Evolutionary conservation across 2,113 vertebrate genomes (phyloP).

Genomic region (Colaptes auratus): DNA sequence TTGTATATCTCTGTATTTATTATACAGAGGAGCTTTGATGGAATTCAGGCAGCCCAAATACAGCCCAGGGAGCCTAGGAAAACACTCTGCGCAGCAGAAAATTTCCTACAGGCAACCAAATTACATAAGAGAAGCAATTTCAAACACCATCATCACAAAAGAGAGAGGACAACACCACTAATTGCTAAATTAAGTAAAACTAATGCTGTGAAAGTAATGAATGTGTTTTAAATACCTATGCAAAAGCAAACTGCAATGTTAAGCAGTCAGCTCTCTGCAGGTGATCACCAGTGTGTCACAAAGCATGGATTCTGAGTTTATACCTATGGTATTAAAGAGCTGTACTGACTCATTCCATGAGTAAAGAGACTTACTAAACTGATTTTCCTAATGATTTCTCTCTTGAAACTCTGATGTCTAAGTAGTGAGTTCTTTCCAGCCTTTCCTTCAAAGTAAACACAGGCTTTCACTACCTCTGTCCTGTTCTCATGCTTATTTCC

Average conservation of each 20-base stretch:
- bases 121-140: not conserved
- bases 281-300: not conserved
- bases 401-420: not conserved
- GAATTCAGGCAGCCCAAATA: not conserved
- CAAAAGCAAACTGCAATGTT: not conserved
- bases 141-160: not conserved
- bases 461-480: not conserved
- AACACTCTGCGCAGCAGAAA: not conserved
- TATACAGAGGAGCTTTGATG: not conserved
- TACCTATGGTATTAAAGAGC: not conserved
- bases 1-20: not conserved
- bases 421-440: not conserved
- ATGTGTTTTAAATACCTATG: not conserved
- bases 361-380: not conserved
- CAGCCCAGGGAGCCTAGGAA: not conserved
- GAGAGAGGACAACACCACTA: not conserved
- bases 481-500: not conserved
- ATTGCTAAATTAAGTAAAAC: not conserved
- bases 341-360: not conserved
- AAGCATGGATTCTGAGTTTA: not conserved
- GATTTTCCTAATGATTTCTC: not conserved
- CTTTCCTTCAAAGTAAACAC: not conserved
- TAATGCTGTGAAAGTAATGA: not conserved
- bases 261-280: not conserved
- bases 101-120: not conserved